These are phyloP conservation scores for Plagodis pulveraria DNA, from an alignment of 2,888 invertebrate species.

Conservation along the genomic window DNA sequence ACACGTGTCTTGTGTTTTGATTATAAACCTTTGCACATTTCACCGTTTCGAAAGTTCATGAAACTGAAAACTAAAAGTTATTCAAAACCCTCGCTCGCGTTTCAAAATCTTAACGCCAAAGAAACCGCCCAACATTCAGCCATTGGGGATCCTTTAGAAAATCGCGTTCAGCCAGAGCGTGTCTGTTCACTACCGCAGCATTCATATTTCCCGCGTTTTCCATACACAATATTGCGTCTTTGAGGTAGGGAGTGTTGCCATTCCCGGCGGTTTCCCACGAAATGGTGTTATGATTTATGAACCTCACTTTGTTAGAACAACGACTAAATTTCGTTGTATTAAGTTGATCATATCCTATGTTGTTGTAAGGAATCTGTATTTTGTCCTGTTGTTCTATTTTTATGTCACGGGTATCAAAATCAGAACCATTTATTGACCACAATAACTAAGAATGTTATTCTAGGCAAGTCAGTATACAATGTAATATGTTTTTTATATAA, in stretches of 20 bases:
- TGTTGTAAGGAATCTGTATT: too few relatives aligned
- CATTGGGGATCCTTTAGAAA: constrained; percentile 57
- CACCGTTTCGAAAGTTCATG: too few relatives aligned
- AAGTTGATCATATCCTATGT: too few relatives aligned
- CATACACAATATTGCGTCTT: constrained; percentile 81
- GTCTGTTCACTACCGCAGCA: constrained; percentile 53
- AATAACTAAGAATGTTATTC: too few relatives aligned
- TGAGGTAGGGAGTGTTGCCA: constrained; percentile 55
- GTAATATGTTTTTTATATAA: too few relatives aligned
- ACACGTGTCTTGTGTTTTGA: too few relatives aligned
- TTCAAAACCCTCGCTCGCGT: constrained; percentile 16
- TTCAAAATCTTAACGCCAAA: constrained; percentile 30
- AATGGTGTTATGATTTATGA: not conserved
- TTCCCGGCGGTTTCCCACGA: constrained; percentile 1
- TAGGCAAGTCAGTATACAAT: too few relatives aligned
- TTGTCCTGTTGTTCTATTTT: too few relatives aligned
- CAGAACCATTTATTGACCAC: too few relatives aligned
- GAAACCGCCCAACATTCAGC: constrained; percentile 28
- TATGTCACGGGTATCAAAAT: too few relatives aligned
- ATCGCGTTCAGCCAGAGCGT: constrained; percentile 56
- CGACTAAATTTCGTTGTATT: too few relatives aligned
- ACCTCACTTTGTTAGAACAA: too few relatives aligned
- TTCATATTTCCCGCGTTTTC: constrained; percentile 81
- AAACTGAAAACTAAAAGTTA: constrained; percentile 17
- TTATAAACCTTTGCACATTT: not conserved